Base-by-base conservation (phyloP, 1,140 invertebrate genomes). In the Ectropis grisescens region DNA sequence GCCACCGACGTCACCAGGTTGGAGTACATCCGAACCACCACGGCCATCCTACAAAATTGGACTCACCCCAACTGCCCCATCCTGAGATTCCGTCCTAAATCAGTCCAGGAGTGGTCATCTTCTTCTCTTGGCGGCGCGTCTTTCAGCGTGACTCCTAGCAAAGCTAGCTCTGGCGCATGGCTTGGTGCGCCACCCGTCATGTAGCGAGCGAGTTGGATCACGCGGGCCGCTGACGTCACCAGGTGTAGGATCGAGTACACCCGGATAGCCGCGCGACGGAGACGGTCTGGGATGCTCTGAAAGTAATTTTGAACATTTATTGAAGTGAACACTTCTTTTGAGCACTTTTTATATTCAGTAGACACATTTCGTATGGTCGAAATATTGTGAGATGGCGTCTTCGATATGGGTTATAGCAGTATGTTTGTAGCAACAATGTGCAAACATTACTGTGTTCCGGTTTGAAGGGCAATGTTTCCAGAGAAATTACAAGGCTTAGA, bases 1-100 rank as follows among this genome's bases (percentile, higher is more conserved):
- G 33, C 36, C 1, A 38, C 24, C 31, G 42, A 48, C 0, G 11
- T 26, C 2, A 43, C 44, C 8, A 66, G 37, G 36, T 72, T 32
- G 0, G 57, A 33, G 37, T 68, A 68, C 4, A 64, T 3, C 11
- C 41, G 42, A 19, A 72, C 27, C 9, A 65, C 67, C 5, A 60
- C 65, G 25, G n/a, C n/a, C n/a, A n/a, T n/a, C n/a, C n/a, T n/a
- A n/a, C n/a, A n/a, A n/a, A n/a, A n/a, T n/a, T n/a, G n/a, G n/a
- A 27, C 49, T 53, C 25, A 76, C 71, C 60, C 29, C 13, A 69
- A 32, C 1, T 62, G 33, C 30, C 71, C 68, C 16, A 4, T 3
- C 16, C 16, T 19, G 3, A 19, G 16, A 19, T 3, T 4, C 3
- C 8, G 16, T 8, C 3, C 4, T n/a, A 4, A 10, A 2, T 74